Base-by-base conservation (phyloP, 2,888 invertebrate species). In the Cantharis flavilabris region DNA sequence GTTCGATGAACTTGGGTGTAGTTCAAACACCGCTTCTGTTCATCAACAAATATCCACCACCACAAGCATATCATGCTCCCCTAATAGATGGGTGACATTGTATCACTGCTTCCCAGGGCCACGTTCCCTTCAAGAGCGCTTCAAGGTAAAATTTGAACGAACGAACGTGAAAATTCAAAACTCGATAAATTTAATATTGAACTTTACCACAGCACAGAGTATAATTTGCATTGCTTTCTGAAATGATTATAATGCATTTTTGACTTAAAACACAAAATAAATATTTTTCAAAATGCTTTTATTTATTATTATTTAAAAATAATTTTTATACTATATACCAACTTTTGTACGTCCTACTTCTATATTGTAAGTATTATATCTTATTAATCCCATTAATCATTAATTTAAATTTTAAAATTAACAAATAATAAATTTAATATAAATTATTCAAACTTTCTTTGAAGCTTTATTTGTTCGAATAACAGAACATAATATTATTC, bases 81-180 rank as follows among this genome's bases (percentile, higher is more conserved):
- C 78, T 75, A 75, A 75, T 78, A 72, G 70, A 62, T n/a, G 70
- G 72, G 70, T 75, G 62, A 49, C 62, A 72, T 70, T 70, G 71
- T 75, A 69, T 75, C 75, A 75, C 73, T 78, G 78, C 73, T 69
- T 75, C 69, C 73, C 78, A 78, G 78, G 78, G 78, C 78, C 78
- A 75, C 78, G 70, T 69, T 75, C 71, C 73, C 75, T 78, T 71
- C 63, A 28, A 69, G 65, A 77, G 77, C 77, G 77, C 77, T 77
- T 77, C 69, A 70, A 67, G 65, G 65, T 23, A 23, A 67, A 67
- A 23, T 67, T n/a, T 67, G 7, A 49, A 49, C 49, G 7, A 49
- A 49, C 49, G n/a, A 49, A 49, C 49, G n/a, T 4, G 49, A 49
- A 49, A 49, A 49, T 1, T 49, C 7, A 3, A 30, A 49, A 13